phyloP scores from a whole-genome alignment of 2,797 vertebrate genomes.

The Xiphorhynchus erythropygius region DNA sequence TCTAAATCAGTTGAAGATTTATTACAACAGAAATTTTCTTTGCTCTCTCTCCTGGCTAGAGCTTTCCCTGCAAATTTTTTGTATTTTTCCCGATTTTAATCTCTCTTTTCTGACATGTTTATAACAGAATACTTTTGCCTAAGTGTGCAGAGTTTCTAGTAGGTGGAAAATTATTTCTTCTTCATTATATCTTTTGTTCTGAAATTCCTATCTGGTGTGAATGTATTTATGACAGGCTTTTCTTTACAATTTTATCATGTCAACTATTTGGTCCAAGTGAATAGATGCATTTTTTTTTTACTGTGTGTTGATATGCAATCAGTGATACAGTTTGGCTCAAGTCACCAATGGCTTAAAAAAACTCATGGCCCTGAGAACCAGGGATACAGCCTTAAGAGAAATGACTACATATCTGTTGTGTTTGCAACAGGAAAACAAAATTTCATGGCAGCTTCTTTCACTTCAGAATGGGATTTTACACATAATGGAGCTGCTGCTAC shows the following conservation, averaged over 20 bases:
- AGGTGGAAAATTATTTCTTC: background rate
- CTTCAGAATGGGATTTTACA: background rate
- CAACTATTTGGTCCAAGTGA: background rate
- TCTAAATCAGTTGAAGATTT: background rate
- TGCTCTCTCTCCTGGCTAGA: background rate
- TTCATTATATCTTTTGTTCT: background rate
- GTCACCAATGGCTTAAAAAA: background rate
- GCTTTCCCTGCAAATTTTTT: background rate
- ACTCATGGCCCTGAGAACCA: background rate
- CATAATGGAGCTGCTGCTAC: background rate
- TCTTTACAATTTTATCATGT: background rate
- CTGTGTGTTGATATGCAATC: background rate
- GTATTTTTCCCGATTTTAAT: background rate
- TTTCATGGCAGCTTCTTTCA: background rate
- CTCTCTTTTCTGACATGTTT: background rate
- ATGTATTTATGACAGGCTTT: background rate
- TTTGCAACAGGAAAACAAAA: background rate
- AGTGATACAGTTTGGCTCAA: background rate
- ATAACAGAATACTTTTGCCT: background rate
- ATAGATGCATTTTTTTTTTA: background rate
- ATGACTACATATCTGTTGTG: accelerated
- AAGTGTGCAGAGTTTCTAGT: background rate
- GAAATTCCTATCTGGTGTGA: background rate
- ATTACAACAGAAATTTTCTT: background rate
- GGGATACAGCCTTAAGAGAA: background rate